These are phyloP conservation scores for Heterotis niloticus DNA, from an alignment of 2,113 vertebrate species.

Conservation along the genomic window DNA sequence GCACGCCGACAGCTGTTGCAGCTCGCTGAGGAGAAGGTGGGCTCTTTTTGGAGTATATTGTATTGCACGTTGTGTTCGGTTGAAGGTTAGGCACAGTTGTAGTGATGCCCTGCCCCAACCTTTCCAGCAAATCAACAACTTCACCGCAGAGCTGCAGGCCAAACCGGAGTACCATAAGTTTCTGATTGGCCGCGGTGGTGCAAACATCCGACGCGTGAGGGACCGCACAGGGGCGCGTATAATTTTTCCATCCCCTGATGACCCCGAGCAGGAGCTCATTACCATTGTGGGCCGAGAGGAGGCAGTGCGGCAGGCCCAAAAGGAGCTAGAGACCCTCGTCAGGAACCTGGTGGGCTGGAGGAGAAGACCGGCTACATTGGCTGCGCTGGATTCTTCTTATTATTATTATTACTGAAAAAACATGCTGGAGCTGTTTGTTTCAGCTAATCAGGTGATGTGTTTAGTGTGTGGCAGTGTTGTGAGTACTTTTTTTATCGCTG, in stretches of 20 bases:
- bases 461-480: neutral
- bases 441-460: neutral
- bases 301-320: constrained; percentile 64
- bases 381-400: no score
- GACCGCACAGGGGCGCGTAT: constrained; percentile 66
- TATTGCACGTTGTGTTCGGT: neutral
- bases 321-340: constrained; percentile 66
- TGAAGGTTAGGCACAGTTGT: neutral
- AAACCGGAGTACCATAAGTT: constrained; percentile 76
- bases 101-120: neutral
- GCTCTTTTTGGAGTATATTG: neutral
- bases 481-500: no score
- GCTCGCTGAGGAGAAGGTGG: constrained; percentile 70
- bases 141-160: constrained; percentile 63
- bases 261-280: constrained; percentile 69
- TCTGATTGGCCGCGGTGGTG: constrained; percentile 68
- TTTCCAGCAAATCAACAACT: constrained; percentile 71
- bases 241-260: constrained; percentile 66
- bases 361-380: neutral
- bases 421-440: neutral
- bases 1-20: constrained; percentile 70
- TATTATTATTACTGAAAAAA: neutral
- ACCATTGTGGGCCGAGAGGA: constrained; percentile 73
- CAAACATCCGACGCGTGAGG: constrained; percentile 67
- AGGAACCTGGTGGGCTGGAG: constrained; percentile 64